These are phyloP conservation scores for Solea solea DNA, from an alignment of 2,113 vertebrate species.

Conservation along the genomic window DNA sequence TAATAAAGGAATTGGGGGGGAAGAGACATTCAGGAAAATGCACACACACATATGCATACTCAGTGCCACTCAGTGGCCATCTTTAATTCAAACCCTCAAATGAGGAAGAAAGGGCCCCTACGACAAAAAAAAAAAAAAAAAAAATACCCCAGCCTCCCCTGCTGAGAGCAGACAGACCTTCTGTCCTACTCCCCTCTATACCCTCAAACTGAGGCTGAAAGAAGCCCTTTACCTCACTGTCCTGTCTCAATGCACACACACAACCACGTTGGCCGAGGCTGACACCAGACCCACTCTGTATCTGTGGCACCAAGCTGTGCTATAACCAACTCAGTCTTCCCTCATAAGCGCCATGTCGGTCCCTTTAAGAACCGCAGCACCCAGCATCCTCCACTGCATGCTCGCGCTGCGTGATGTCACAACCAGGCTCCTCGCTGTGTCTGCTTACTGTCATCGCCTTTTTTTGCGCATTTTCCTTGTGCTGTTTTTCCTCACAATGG, in stretches of 20 bases:
- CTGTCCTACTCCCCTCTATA: constrained; percentile 49
- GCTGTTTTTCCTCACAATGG: constrained; percentile 41
- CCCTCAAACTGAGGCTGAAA: constrained; percentile 28
- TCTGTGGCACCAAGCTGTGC: constrained; percentile 72
- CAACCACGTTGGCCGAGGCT: constrained; percentile 50
- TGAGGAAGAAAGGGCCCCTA: constrained; percentile 24
- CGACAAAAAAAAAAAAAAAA: background rate
- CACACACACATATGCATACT: background rate
- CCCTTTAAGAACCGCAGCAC: constrained; percentile 76
- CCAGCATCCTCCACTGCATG: constrained; percentile 71
- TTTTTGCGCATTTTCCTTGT: constrained; percentile 35
- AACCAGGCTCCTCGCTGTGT: constrained; percentile 60
- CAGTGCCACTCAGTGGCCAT: background rate
- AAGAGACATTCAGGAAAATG: background rate
- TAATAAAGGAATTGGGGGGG: background rate
- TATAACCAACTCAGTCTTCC: constrained; percentile 57
- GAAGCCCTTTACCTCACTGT: constrained; percentile 73
- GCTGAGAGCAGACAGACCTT: constrained; percentile 69
- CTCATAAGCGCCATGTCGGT: constrained; percentile 43
- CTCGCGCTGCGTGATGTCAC: constrained; percentile 68
- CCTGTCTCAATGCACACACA: constrained; percentile 50
- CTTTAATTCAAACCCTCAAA: constrained; percentile 29
- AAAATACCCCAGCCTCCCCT: constrained; percentile 46
- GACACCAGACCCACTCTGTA: constrained; percentile 58
- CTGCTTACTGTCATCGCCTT: constrained; percentile 47